Percentiles rank a stretch among this genome's conserved stretches.
phyloP scores from a whole-genome alignment of 2,888 invertebrate genomes.

The Lacanobia wlatinum region DNA sequence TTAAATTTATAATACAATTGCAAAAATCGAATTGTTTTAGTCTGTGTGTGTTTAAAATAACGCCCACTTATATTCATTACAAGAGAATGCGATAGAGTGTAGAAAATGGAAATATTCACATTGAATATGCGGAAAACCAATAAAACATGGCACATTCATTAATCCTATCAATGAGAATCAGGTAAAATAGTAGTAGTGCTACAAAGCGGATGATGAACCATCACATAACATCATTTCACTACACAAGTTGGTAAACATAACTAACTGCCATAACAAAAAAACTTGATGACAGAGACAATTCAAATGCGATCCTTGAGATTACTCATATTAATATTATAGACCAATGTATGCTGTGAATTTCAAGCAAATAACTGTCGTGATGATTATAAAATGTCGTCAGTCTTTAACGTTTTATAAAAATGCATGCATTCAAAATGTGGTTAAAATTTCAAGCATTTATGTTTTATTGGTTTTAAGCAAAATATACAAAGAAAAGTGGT shows the following conservation, averaged over 20 bases:
- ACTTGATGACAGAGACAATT: slow-evolving; percentile 35
- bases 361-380: slow-evolving; percentile 28
- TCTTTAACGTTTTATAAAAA: slow-evolving; percentile 44
- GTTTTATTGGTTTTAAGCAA: slow-evolving; percentile 86
- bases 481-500: slow-evolving; percentile 79
- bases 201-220: slow-evolving; percentile 15
- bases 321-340: slow-evolving; percentile 21
- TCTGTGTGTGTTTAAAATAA: slow-evolving; percentile 50
- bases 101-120: slow-evolving; percentile 85
- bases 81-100: slow-evolving; percentile 86
- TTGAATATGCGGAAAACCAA: slow-evolving; percentile 82
- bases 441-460: slow-evolving; percentile 47
- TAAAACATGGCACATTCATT: slow-evolving; percentile 74
- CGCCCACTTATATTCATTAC: slow-evolving; percentile 58
- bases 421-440: slow-evolving; percentile 31
- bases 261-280: slow-evolving; percentile 16
- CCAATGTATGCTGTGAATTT: slow-evolving; percentile 24
- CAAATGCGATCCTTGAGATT: slow-evolving; percentile 43
- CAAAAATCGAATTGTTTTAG: slow-evolving; percentile 29
- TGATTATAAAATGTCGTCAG: slow-evolving; percentile 22
- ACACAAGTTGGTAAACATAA: slow-evolving; percentile 17
- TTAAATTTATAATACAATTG: slow-evolving; percentile 31
- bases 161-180: slow-evolving; percentile 29
- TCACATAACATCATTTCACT: slow-evolving; percentile 12
- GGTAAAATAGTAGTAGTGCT: slow-evolving; percentile 15